These are phyloP conservation scores for Zophobas atratus DNA, from an alignment of 1,140 invertebrate genomes.

Conservation along the genomic window DNA sequence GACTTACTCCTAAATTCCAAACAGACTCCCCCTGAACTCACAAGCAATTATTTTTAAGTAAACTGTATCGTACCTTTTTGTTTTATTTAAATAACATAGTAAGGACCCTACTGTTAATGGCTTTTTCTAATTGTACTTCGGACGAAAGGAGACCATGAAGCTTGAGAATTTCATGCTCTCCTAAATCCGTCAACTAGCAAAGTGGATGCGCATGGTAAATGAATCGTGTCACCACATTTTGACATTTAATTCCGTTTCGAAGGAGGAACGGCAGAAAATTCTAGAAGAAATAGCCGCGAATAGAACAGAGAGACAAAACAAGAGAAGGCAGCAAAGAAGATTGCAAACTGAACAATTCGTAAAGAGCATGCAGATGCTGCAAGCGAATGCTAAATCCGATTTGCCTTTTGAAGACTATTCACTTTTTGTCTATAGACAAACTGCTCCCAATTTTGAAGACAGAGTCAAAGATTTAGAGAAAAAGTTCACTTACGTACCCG, in stretches of 20 bases:
- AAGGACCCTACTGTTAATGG: neutral
- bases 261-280: conserved; percentile 79
- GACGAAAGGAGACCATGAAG: no score
- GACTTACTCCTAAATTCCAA: conserved; percentile 60
- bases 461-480: conserved; percentile 84
- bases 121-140: no score
- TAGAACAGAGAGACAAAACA: conserved; percentile 76
- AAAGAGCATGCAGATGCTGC: conserved; percentile 85
- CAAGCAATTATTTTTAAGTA: conserved; percentile 17
- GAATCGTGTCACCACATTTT: neutral
- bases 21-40: neutral
- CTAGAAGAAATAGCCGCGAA: conserved; percentile 79
- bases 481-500: conserved; percentile 80
- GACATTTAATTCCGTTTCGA: conserved; percentile 54
- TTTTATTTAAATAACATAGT: neutral
- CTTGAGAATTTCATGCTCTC: no score
- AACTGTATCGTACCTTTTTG: conserved; percentile 2
- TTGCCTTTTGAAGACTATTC: conserved; percentile 82
- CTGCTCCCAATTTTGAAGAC: conserved; percentile 82
- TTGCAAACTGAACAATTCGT: conserved; percentile 82
- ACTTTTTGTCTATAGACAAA: conserved; percentile 82
- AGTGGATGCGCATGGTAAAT: neutral
- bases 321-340: conserved; percentile 77
- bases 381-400: conserved; percentile 76
- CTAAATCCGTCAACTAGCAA: no score